A percentile compares a stretch with the other conserved stretches of the same genome.
phyloP scores from a whole-genome alignment of 2,888 invertebrate species.

The Meloe dianella region DNA sequence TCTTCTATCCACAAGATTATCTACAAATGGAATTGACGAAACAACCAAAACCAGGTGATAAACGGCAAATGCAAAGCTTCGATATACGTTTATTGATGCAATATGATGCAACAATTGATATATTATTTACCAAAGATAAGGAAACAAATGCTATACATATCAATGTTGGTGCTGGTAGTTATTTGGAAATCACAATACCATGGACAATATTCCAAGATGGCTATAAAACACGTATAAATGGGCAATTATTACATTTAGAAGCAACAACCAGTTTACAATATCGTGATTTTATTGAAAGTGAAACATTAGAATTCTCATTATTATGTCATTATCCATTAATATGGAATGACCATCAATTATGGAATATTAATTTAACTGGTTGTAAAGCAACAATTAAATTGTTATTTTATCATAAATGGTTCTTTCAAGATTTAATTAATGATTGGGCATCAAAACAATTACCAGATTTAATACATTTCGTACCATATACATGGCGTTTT shows the following conservation, averaged over 20 bases:
- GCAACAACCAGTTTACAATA: slow-evolving; percentile 94
- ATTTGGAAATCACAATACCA: slow-evolving; percentile 88
- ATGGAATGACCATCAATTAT: slow-evolving; percentile 97
- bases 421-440: slow-evolving; percentile 90
- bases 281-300: slow-evolving; percentile 90
- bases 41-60: slow-evolving; percentile 84
- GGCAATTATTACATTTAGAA: slow-evolving; percentile 92
- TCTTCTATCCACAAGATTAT: slow-evolving; percentile 93
- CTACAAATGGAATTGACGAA: slow-evolving; percentile 80
- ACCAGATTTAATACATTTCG: slow-evolving; percentile 92
- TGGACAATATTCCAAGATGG: slow-evolving; percentile 84
- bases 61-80: slow-evolving; percentile 87
- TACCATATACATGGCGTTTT: slow-evolving; percentile 97
- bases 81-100: slow-evolving; percentile 90
- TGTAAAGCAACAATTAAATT: slow-evolving; percentile 93
- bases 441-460: slow-evolving; percentile 96
- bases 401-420: slow-evolving; percentile 94
- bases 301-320: slow-evolving; percentile 91
- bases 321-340: slow-evolving; percentile 87
- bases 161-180: slow-evolving; percentile 93
- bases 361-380: slow-evolving; percentile 89
- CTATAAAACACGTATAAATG: slow-evolving; percentile 88
- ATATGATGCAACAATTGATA: slow-evolving; percentile 93
- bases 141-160: slow-evolving; percentile 98
- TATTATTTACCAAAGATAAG: slow-evolving; percentile 92